Evolutionary conservation across 2,797 vertebrate species (phyloP), one percentile per base, ranked within the genome.

Genomic region (Pagetopsis macropterus): DNA sequence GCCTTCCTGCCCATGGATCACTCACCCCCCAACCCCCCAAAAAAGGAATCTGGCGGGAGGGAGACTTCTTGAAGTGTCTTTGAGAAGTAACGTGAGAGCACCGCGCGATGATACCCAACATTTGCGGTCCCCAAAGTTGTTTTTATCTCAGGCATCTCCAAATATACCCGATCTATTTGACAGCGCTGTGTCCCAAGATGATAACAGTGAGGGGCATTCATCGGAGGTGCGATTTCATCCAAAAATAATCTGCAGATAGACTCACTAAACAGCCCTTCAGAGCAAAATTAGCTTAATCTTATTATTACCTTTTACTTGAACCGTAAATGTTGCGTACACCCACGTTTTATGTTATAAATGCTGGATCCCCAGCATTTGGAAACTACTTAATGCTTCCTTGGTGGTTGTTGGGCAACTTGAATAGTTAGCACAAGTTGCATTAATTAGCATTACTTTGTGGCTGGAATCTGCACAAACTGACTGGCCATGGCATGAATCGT

Each of bases 1-100:
- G 84, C 87, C 91, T 93, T 94, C 91, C 92, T 93, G 92, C 88
- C 78, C 83, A 65, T 43, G 75, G 84, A 89, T 86, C 76, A 43
- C 66, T 81, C 81, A 66, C 64, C n/a, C 65, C 33, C 33, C 33
- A 37, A 37, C 9, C 40, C 12, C 31, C 51, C 52, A 72, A 88
- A 91, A 37, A 37, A 2, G 33, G 33, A 37, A 37, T 87, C 77
- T 76, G 81, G 72, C 79, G 80, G 79, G 84, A 83, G 56, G 37
- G 51, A 41, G 58, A 80, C 75, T 82, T 88, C 85, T 84, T 69
- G 72, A 78, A 80, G 79, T 71, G 78, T 83, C 85, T 86, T 75
- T 84, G 81, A 70, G 45, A 78, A 80, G 83, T 84, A 85, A 88
- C 27, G 75, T 21, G 85, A 87, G 83, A 66, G 61, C 84, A 51